Base-by-base conservation (phyloP, 2,888 invertebrate genomes). In the Drosophila niveifrons region DNA sequence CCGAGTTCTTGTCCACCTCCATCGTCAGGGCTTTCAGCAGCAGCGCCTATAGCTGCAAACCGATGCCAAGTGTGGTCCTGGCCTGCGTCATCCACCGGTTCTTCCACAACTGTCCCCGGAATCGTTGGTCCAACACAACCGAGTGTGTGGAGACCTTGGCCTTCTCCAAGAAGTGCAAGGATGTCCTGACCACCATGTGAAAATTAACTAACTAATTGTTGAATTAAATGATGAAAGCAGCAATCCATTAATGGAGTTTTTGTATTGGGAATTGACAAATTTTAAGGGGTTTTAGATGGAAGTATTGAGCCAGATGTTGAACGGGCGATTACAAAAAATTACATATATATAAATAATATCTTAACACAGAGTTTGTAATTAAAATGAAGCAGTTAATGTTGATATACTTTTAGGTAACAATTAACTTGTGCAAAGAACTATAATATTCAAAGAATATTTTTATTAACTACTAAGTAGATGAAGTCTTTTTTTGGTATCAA, bases 71-170 rank as follows among this genome's bases (percentile, higher is more conserved):
- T 43, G 66, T 90, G 11, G 74, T 90, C 1, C 46, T 90, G n/a
- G 78, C 88, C 18, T 89, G 90, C 23, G 89, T 80, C 3, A 79
- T 89, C 7, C 66, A 75, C 34, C 55, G 72, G 1, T 89, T 90
- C 31, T 90, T 90, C 39, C 90, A 90, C 17, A 89, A 78, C 1
- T 89, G 89, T n/a, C 89, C 90, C 0, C 56, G 47, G 0, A 75
- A 8, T 48, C 89, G 90, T 10, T 90, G 90, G 89, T 64, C 82
- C 3, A 74, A 89, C 6, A 73, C 75, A 1, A 63, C 76, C 1
- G 89, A 90, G 51, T 90, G 89, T 17, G 50, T 64, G 23, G 82
- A 90, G 11, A 85, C 86, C 1, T 28, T 82, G 48, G 72, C 72
- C 1, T 90, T 85, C 61, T 66, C 90, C 28, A 77, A 78, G 23